Percentiles rank a stretch among this genome's conserved stretches.
These are phyloP conservation scores for Loriculus beryllinus DNA, from an alignment of 2,797 vertebrate genomes.

Conservation along the genomic window DNA sequence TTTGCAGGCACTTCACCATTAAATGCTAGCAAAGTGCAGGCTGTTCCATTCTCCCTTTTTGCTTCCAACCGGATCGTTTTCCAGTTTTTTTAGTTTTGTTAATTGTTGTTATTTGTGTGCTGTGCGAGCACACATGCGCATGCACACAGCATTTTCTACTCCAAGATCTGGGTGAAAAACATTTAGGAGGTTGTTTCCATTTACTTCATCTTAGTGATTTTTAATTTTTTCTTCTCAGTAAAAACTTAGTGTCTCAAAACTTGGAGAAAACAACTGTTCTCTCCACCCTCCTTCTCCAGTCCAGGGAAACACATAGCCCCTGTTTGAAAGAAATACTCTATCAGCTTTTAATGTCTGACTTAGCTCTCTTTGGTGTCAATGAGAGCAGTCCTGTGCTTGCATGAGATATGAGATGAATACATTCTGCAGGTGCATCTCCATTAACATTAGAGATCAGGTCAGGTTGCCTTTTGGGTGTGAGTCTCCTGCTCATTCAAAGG, in stretches of 20 bases:
- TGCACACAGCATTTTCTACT: neutral
- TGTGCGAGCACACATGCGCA: neutral
- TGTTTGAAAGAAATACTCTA: neutral
- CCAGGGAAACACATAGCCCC: neutral
- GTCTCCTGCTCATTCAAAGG: neutral
- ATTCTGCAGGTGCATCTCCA: neutral
- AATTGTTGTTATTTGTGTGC: neutral
- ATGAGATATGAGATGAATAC: neutral
- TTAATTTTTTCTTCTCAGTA: neutral
- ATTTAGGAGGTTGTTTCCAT: neutral
- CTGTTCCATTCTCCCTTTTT: neutral
- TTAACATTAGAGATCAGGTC: neutral
- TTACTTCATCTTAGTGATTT: neutral
- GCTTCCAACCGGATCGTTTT: neutral
- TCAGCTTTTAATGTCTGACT: neutral
- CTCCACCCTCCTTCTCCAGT: neutral
- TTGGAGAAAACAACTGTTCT: neutral
- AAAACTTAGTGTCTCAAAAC: neutral
- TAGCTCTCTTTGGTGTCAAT: fast-evolving
- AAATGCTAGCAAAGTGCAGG: neutral
- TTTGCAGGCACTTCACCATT: slow-evolving; percentile 1
- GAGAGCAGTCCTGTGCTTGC: fast-evolving
- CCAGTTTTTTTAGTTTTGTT: neutral
- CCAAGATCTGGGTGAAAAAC: neutral
- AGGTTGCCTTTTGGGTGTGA: neutral